Conservation (phyloP, 1,140 invertebrate species). For the Drosophila lacertosa region DNA sequence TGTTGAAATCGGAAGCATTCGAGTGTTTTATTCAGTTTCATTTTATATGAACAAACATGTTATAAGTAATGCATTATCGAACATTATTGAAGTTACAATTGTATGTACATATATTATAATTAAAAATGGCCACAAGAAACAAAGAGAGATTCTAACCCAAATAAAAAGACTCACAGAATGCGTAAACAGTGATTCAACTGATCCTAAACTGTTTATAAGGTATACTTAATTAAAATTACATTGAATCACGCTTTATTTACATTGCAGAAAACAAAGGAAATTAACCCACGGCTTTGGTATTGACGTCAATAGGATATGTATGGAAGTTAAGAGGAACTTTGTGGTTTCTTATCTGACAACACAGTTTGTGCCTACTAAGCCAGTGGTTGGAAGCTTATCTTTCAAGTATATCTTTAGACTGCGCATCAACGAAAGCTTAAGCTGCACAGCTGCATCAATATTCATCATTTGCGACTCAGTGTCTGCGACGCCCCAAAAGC, state of each 20-base stretch:
- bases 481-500: constrained; percentile 25
- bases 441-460: constrained; percentile 37
- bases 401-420: constrained; percentile 26
- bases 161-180: background rate
- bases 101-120: background rate
- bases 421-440: constrained; percentile 5
- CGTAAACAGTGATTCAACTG: background rate
- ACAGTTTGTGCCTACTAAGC: constrained; percentile 14
- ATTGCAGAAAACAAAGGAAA: constrained; percentile 12
- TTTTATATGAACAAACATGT: background rate
- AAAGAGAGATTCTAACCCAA: no score
- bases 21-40: background rate
- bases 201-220: background rate
- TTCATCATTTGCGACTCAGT: constrained; percentile 16
- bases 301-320: constrained; percentile 8
- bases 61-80: constrained; percentile 2
- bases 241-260: constrained; percentile 1
- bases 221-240: background rate
- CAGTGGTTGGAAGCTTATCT: constrained; percentile 14
- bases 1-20: constrained; percentile 16
- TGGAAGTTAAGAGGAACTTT: background rate
- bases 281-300: background rate
- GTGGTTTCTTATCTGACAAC: constrained; percentile 7
- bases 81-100: background rate
- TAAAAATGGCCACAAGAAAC: background rate